Base-by-base conservation (phyloP, 1,140 invertebrate genomes). In the Eriosoma lanigerum region DNA sequence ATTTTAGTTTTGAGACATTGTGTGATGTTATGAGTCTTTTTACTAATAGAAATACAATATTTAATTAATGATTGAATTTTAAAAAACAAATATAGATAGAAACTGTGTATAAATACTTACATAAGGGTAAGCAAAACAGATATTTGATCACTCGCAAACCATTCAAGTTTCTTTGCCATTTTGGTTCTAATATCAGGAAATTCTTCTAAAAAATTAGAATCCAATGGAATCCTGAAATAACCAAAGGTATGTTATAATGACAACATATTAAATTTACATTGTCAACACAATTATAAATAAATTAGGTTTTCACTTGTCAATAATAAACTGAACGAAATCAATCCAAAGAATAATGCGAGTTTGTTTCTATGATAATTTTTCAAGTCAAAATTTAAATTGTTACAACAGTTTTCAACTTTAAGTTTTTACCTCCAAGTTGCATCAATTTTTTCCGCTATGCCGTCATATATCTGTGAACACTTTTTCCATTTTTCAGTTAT, bases 1-100 rank as follows among this genome's bases (percentile, higher is more conserved):
- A 62, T 46, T 60, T 78, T 78, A 26, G 9, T 48, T 78, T 62
- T 62, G 9, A 78, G 32, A 62, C 44, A n/a, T n/a, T 78, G 56
- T 15, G 62, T 78, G 3, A 62, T 29, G 0, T 29, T 32, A 48
- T 0, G 62, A n/a, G 48, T 26, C 0, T 38, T 38, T 10, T 19
- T 21, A 10, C 75, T 78, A 78, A 54, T 38, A 44, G n/a, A 75
- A 75, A 24, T n/a, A n/a, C 4, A 29, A 60, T 26, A 54, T 6
- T 15, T n/a, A 10, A 54, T 17, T 60, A 60, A 26, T 29, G 9
- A 60, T 12, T 60, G 24, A 8, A 9, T 17, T 60, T 6, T 29
- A 60, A 60, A 26, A 29, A 15, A 29, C 8, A 38, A 38, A 8
- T 38, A 38, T 38, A 38, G 8, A 29, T 60, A 60, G 1, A 6